These are phyloP conservation scores for Conopomorpha cramerella DNA, from an alignment of 1,140 invertebrate species.

Conservation along the genomic window DNA sequence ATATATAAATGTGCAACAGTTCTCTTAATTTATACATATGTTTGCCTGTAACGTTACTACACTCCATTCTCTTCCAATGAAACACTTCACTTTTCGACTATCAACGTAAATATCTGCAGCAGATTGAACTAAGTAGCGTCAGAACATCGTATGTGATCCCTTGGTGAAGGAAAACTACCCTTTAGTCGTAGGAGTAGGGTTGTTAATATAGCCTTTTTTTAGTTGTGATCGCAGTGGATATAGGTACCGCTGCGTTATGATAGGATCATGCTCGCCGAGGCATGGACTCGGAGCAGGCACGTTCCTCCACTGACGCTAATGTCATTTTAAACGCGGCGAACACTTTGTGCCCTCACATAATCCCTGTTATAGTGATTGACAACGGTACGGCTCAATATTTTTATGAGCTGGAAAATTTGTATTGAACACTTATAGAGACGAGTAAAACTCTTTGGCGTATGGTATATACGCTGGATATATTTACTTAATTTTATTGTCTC, in stretches of 20 bases:
- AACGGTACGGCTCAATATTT: too few species aligned
- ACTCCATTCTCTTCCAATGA: slow-evolving; percentile 39
- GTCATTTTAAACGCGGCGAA: slow-evolving; percentile 22
- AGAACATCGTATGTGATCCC: slow-evolving; percentile 7
- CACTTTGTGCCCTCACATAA: slow-evolving; percentile 12
- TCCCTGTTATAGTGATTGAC: slow-evolving; percentile 8
- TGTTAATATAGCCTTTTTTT: slow-evolving; percentile 14
- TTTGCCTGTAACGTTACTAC: neutral
- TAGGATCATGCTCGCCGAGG: slow-evolving; percentile 49
- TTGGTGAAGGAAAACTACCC: slow-evolving; percentile 13
- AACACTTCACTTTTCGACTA: slow-evolving; percentile 44
- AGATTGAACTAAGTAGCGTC: slow-evolving; percentile 5
- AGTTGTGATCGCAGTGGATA: slow-evolving; percentile 9
- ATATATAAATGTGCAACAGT: neutral
- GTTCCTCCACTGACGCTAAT: slow-evolving; percentile 31
- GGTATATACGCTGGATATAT: too few species aligned
- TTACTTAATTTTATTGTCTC: too few species aligned
- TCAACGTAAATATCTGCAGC: slow-evolving; percentile 52
- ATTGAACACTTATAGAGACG: too few species aligned
- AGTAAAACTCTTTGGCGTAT: too few species aligned
- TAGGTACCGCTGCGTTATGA: slow-evolving; percentile 51
- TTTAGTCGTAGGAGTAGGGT: slow-evolving; percentile 1
- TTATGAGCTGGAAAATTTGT: too few species aligned
- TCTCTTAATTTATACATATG: neutral
- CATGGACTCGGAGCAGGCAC: slow-evolving; percentile 21